A percentile compares a stretch with the other conserved stretches of the same genome.
Conservation (phyloP, 2,797 vertebrate species). For the Chromis chromis region DNA sequence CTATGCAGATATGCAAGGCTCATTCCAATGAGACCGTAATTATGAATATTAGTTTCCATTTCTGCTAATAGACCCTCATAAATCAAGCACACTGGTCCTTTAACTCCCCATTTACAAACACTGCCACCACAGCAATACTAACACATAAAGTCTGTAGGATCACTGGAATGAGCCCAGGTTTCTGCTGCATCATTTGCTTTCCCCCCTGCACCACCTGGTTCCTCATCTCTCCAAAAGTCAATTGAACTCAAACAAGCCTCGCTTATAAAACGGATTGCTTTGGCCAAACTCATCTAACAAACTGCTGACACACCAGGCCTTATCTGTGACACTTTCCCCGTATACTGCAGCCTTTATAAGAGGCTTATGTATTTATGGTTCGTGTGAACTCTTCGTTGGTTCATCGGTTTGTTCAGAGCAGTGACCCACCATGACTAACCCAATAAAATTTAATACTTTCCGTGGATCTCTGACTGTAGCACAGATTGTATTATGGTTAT, state of each 20-base stretch:
- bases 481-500: not conserved
- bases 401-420: slow-evolving; percentile 24
- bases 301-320: slow-evolving; percentile 47
- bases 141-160: not conserved
- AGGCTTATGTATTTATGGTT: slow-evolving; percentile 56
- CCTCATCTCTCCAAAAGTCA: slow-evolving; percentile 8
- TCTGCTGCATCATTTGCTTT: not conserved
- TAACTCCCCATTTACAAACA: not conserved
- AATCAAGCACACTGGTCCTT: not conserved
- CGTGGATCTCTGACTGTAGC: not conserved
- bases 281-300: slow-evolving; percentile 40
- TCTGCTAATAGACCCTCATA: too few relatives aligned
- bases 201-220: not conserved
- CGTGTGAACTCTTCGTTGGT: slow-evolving; percentile 41
- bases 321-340: slow-evolving; percentile 42
- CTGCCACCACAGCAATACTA: not conserved
- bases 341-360: slow-evolving; percentile 46
- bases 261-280: slow-evolving; percentile 18
- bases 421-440: not conserved
- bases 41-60: too few relatives aligned
- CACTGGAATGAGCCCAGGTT: not conserved
- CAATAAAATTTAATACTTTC: not conserved
- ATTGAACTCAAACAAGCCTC: slow-evolving; percentile 9
- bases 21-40: too few relatives aligned
- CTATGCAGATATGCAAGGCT: too few relatives aligned